These are phyloP conservation scores for Tiliacea aurago DNA, from an alignment of 2,888 invertebrate species.

Conservation along the genomic window DNA sequence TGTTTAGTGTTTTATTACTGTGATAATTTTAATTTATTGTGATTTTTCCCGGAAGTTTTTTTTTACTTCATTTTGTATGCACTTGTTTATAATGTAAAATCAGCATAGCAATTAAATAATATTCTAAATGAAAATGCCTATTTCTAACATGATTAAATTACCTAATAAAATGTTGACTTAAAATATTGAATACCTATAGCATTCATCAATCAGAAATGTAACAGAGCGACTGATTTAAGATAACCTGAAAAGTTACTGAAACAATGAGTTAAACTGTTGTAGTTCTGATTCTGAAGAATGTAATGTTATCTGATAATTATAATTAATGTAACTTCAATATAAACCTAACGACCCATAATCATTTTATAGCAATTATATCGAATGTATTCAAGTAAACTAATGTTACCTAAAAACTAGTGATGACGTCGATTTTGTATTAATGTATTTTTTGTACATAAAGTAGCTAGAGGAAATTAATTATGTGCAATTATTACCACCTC, in stretches of 20 bases:
- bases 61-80: conserved; percentile 46
- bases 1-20: conserved; percentile 65
- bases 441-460: conserved; percentile 88
- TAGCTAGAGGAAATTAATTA: conserved; percentile 86
- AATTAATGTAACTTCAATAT: conserved; percentile 54
- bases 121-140: conserved; percentile 49
- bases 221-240: conserved; percentile 2
- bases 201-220: conserved; percentile 22
- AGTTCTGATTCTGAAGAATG: conserved; percentile 13
- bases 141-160: conserved; percentile 55
- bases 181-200: conserved; percentile 36
- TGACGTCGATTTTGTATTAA: conserved; percentile 81
- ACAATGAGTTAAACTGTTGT: conserved; percentile 5
- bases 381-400: conserved; percentile 72
- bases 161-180: conserved; percentile 41
- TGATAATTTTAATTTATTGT: conserved; percentile 69
- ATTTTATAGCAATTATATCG: conserved; percentile 67
- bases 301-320: conserved; percentile 37
- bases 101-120: conserved; percentile 46
- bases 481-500: conserved; percentile 88
- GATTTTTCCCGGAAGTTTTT: conserved; percentile 46
- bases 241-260: neutral
- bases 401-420: conserved; percentile 81
- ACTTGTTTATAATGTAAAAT: conserved; percentile 34
- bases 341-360: conserved; percentile 58